Conservation (phyloP, 2,888 invertebrate genomes). For the Flabesymbios commensalis region DNA sequence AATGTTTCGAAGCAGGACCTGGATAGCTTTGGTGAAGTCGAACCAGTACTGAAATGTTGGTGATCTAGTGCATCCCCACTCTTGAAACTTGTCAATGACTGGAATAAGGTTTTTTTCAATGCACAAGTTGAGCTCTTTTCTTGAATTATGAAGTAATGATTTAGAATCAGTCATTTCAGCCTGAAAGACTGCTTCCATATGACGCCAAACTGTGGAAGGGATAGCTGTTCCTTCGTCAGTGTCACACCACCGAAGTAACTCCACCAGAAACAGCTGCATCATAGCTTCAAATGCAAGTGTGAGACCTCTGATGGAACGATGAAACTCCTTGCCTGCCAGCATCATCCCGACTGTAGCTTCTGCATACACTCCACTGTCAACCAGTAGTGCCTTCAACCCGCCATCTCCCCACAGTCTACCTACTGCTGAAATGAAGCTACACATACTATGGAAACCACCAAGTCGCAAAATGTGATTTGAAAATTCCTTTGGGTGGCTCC, state of each 20-base stretch:
- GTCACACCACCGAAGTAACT: slow-evolving; percentile 1
- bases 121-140: too few relatives aligned
- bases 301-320: not conserved
- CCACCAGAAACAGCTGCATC: not conserved
- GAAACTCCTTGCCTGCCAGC: slow-evolving; percentile 8
- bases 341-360: slow-evolving; percentile 1
- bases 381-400: slow-evolving; percentile 4
- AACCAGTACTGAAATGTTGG: too few relatives aligned
- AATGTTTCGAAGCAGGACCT: not conserved
- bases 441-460: slow-evolving; percentile 7
- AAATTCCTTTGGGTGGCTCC: slow-evolving; percentile 1
- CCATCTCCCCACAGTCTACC: slow-evolving; percentile 16
- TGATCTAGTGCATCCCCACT: too few relatives aligned
- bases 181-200: too few relatives aligned
- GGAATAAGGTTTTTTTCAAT: too few relatives aligned
- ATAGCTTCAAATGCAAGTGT: slow-evolving; percentile 4
- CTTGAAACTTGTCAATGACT: too few relatives aligned
- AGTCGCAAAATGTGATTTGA: not conserved
- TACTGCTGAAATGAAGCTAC: not conserved
- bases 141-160: too few relatives aligned
- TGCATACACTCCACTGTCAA: slow-evolving; percentile 12
- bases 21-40: not conserved
- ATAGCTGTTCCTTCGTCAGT: too few relatives aligned
- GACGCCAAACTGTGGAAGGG: too few relatives aligned
- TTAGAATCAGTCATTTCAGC: not conserved